Evolutionary conservation across 2,797 vertebrate genomes (phyloP), one percentile per base, ranked within the genome.

Genomic region (Myotis daubentonii): DNA sequence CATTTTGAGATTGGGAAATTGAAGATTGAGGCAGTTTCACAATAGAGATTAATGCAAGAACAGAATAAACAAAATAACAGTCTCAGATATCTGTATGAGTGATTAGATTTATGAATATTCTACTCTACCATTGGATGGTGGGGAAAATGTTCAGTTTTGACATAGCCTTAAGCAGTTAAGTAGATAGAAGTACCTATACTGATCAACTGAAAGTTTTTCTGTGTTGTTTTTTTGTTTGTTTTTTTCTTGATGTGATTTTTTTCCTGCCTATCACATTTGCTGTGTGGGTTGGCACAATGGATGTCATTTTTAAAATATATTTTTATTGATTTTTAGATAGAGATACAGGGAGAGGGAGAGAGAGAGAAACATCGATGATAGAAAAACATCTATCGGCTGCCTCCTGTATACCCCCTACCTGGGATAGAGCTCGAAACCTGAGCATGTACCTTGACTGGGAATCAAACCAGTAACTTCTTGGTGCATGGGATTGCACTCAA

Each of bases 81-180:
- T 33, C 12, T 25, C 30, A 92, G 30, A 85, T 57, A 81, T 19
- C 74, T 93, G 41, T 71, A 22, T 74, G 36, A 92, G 89, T 95
- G 19, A 22, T 49, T 15, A 93, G 49, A 87, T 66, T 65, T 72
- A 62, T 92, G 78, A 94, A 68, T 79, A 92, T 68, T 94, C 33
- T 71, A 49, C 19, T 47, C 41, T 41, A 82, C 30, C 12, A 25
- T 11, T 66, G 2, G 15, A 33, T 82, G 12, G 33, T 94, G 70
- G 16, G 85, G 25, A 83, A 89, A 86, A 13, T 5, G 11, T 91
- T 94, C 3, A 15, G 25, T 85, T 94, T 78, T 87, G 33, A 85
- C 28, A 85, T 66, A 41, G 47, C 23, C 33, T 23, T 7, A 72
- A 75, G 33, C 49, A 86, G 16, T 55, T 65, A 36, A 95, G 17